Evolutionary conservation across 2,797 vertebrate genomes (phyloP).

Genomic region (Eidolon dupreanum): DNA sequence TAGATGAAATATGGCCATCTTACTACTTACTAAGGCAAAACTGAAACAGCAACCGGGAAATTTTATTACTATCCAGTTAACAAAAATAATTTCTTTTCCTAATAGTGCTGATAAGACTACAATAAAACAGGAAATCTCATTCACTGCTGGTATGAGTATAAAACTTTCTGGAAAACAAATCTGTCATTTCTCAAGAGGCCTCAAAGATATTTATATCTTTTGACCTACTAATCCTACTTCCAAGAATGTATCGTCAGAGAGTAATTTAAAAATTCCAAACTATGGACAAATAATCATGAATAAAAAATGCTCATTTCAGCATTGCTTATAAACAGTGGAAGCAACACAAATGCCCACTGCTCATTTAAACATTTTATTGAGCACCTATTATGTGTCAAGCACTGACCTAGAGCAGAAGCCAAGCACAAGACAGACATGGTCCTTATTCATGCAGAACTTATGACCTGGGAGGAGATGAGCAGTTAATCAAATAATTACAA

Average conservation of each 20-base stretch:
- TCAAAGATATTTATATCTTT: background rate
- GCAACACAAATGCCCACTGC: background rate
- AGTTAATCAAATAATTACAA: background rate
- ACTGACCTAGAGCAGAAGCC: background rate
- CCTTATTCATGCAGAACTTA: background rate
- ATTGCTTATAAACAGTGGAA: background rate
- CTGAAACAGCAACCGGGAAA: background rate
- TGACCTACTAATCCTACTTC: constrained; percentile 42
- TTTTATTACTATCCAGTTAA: background rate
- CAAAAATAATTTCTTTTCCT: background rate
- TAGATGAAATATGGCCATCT: background rate
- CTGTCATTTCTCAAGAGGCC: background rate
- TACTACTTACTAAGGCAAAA: background rate
- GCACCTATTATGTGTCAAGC: background rate
- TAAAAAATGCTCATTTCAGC: background rate
- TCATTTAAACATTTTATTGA: background rate
- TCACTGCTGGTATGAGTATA: background rate
- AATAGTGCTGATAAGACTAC: background rate
- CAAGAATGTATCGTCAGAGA: constrained; percentile 23
- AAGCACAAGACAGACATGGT: background rate
- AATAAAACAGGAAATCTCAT: background rate
- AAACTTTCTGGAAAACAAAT: constrained; percentile 41
- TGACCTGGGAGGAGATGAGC: background rate
- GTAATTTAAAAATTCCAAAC: constrained; percentile 17
- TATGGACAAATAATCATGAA: background rate